Base-by-base conservation (phyloP, 2,797 vertebrate species). In the Acomys russatus region DNA sequence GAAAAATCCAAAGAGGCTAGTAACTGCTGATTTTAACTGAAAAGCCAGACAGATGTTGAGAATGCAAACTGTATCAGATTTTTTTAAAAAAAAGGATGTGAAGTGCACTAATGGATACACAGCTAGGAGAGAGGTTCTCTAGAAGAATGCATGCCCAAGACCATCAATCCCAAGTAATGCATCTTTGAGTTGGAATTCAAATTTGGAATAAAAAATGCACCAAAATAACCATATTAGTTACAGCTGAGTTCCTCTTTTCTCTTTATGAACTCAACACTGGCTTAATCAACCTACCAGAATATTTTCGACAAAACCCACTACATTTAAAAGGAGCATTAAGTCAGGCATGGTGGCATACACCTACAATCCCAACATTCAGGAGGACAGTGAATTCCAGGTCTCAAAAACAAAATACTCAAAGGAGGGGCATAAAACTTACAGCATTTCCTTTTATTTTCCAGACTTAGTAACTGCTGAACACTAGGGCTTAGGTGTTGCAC, bases 181-280 rank as follows among this genome's bases (percentile, higher is more conserved):
- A 68, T 61, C 68, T 87, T 44, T 85, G 51, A 88, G 63, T 33
- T 87, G 7, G 90, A 92, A 94, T 79, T 79, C 30, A 96, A 90
- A 96, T 91, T 94, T 54, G 38, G 92, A 95, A 33, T 94, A 82
- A 80, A 85, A 61, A 15, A 89, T 8, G 15, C 64, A 88, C 59
- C 49, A 64, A 79, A 88, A 84, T 49, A 92, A 87, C 7, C 74
- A 56, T 86, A 86, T 90, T 73, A 88, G 88, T 92, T 70, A 94
- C 1, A 54, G n/a, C 30, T 28, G 44, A 87, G 54, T 70, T 76
- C 78, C 64, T 80, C 9, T 95, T 80, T 95, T 30, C 38, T 20
- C 61, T 92, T 91, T 78, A 91, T 94, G 56, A 96, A 70, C 59
- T 89, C 79, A 83, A 90, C 56, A 71, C 3, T 85, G 20, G 74